Evolutionary conservation across 2,113 vertebrate genomes (phyloP), one percentile per base, ranked within the genome.

Genomic region (Monarcha castaneiventris): DNA sequence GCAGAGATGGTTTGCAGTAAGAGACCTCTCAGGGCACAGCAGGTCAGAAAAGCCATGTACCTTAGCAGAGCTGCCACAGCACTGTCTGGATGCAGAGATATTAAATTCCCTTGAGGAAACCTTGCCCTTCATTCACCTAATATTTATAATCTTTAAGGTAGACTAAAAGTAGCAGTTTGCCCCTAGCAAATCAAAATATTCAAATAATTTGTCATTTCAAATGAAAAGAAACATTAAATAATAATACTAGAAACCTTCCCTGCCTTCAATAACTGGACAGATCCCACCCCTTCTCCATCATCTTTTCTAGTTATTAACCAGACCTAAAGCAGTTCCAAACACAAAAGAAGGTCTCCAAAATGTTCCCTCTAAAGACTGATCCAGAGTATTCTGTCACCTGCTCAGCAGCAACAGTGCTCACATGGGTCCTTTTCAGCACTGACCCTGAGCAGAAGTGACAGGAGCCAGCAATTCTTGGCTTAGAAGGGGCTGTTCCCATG

Each of bases 41-140:
- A 49, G 25, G 15, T 44, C 35, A 55, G 51, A 79, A 16, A 37
- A 58, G 19, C 2, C 1, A 1, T 11, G 14, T 1, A 5, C 21
- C 43, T 46, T 48, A 39, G 43, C 27, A 20, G 10, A 76, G 35
- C 22, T 86, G 51, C 35, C 19, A 18, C 3, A 1, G 8, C 18
- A 37, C 13, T 9, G 5, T 10, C 25, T 44, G 43, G 33, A 49
- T 1, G 7, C 32, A 77, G 39, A 54, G 29, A 32, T 20, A 35
- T 8, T 58, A 33, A 69, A 59, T 58, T 58, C 16, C 71, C 18
- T 56, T 54, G 19, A 54, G 44, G 21, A 79, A 87, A 64, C 4
- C 14, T 48, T n/a, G 7, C 22, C 49, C 16, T 73, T 87, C 0
- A 1, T 51, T 77, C n/a, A 64, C 32, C 23, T 56, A 29, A 23